Evolutionary conservation across 1,140 invertebrate genomes (phyloP).

Genomic region (Episyrphus balteatus): DNA sequence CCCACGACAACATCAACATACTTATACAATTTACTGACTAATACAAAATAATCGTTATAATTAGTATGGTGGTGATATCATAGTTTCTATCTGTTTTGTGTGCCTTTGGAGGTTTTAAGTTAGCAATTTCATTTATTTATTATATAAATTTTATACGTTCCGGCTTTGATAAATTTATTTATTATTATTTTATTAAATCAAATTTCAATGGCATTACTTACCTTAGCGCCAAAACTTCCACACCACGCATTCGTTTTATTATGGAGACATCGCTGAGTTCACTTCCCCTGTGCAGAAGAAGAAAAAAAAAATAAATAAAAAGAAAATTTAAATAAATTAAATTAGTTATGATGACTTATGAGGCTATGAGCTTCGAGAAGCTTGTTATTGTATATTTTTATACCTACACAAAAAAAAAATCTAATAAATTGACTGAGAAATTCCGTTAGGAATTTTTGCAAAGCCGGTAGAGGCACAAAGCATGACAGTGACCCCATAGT

Average conservation of each 20-base stretch:
- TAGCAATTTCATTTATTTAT: no score
- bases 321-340: slow-evolving; percentile 3
- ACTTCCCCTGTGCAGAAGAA: slow-evolving; percentile 57
- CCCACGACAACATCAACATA: no score
- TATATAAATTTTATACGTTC: no score
- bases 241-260: slow-evolving; percentile 61
- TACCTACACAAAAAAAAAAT: neutral
- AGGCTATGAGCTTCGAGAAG: neutral
- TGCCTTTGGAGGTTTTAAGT: no score
- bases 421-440: neutral
- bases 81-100: no score
- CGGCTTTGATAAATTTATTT: no score
- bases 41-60: no score
- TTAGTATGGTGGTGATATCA: no score
- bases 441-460: neutral
- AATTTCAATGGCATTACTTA: slow-evolving; percentile 29
- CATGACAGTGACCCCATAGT: neutral
- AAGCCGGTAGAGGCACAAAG: neutral
- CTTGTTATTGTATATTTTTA: neutral
- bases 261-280: slow-evolving; percentile 69
- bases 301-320: slow-evolving; percentile 12
- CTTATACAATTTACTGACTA: no score
- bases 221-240: slow-evolving; percentile 72
- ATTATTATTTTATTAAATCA: neutral
- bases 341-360: neutral